Percentiles rank a stretch among this genome's conserved stretches.
Conservation (phyloP, 2,888 invertebrate genomes). For the Eristalis intricaria region DNA sequence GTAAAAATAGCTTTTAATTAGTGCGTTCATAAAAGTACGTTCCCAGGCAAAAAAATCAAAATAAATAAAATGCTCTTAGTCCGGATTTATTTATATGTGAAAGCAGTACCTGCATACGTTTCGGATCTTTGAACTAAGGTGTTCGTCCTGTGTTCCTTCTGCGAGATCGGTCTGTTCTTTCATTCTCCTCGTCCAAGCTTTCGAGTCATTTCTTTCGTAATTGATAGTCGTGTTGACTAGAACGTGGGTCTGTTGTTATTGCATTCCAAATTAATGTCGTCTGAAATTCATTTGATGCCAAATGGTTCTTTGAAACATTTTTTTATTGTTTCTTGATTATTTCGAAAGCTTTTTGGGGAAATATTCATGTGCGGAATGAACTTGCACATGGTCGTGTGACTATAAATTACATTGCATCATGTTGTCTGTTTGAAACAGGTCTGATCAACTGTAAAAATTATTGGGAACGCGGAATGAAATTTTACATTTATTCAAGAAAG, state of each 20-base stretch:
- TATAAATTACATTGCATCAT: neutral
- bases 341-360: neutral
- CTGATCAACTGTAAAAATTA: neutral
- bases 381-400: neutral
- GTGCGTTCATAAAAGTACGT: slow-evolving; percentile 45
- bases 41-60: slow-evolving; percentile 12
- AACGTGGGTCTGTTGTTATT: neutral
- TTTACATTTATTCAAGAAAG: too few species aligned
- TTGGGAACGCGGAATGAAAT: neutral
- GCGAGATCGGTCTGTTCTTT: too few species aligned
- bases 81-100: neutral
- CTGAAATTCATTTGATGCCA: neutral
- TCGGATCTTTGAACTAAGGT: neutral
- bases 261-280: neutral
- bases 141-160: neutral
- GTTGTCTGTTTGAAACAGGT: neutral
- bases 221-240: too few species aligned
- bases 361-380: neutral
- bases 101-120: too few species aligned
- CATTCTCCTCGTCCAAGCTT: too few species aligned
- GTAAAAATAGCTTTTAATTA: slow-evolving; percentile 53
- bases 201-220: too few species aligned
- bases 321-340: neutral
- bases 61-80: neutral
- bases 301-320: neutral